Evolutionary conservation across 2,888 invertebrate genomes (phyloP), one percentile per base, ranked within the genome.

Genomic region (Epicampocera succincta): DNA sequence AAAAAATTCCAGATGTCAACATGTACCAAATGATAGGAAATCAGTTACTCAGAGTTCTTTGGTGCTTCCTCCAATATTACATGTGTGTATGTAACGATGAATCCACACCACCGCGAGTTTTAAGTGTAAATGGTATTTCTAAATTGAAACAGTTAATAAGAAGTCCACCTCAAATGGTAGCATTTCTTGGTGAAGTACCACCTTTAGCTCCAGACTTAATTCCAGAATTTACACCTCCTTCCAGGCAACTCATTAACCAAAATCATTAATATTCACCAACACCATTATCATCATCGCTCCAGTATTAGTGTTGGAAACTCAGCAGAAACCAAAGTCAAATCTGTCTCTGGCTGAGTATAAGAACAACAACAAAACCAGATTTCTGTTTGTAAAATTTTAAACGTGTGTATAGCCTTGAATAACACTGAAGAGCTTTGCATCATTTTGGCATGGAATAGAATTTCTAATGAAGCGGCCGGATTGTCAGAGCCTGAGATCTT

Each of bases 21-120:
- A 84, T 90, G n/a, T 95, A 4, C 93, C 95, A 0, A 96, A 94
- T 85, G 96, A 96, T 85, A 96, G 96, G 0, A 95, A 95, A 89
- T 93, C 93, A 60, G 93, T 96, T 5, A 93, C 95, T 1, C 95
- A 95, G 52, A 92, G 92, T 19, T 92, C 92, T 1, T 87, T 94
- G 52, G 93, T 94, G 0, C 93, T 94, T 84, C 91, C 86, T 68
- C 89, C 90, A 42, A 89, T 88, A 75, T 83, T 90, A 13, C 88
- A 89, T n/a, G n/a, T n/a, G n/a, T 71, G 76, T 86, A 73, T 85
- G 86, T 1, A 21, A 9, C 3, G 58, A 65, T 11, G 86, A 89
- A 50, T 54, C 73, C 12, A 85, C 83, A 3, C 80, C 76, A 19
- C 72, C 82, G 13, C 85, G 86, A 0, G 42, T 25, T 12, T 44